phyloP scores from a whole-genome alignment of 2,797 vertebrate genomes.

The Xiphophorus birchmanni region DNA sequence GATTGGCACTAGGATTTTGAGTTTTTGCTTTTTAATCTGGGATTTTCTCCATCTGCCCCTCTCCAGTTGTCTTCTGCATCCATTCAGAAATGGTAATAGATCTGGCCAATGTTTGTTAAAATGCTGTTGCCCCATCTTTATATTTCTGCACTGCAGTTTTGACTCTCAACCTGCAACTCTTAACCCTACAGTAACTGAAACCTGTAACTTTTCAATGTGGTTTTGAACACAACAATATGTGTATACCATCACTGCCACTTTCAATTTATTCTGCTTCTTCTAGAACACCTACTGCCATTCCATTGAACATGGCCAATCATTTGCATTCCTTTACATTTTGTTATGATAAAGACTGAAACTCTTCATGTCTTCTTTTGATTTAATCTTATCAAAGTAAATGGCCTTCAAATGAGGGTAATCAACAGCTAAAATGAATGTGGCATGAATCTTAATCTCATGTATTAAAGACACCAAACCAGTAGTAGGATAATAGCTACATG shows the following conservation, averaged over 20 bases:
- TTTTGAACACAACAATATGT: too few relatives aligned
- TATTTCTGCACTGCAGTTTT: background rate
- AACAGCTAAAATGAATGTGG: background rate
- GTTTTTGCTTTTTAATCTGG: background rate
- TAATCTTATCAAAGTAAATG: background rate
- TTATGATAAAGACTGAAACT: background rate
- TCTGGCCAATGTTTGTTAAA: background rate
- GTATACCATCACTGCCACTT: background rate
- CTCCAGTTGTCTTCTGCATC: background rate
- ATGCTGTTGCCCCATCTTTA: background rate
- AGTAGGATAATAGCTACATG: background rate
- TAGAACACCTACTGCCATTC: background rate
- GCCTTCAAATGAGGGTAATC: background rate
- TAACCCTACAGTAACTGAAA: background rate
- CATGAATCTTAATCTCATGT: background rate
- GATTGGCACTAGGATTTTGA: background rate
- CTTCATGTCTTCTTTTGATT: background rate
- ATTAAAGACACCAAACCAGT: background rate
- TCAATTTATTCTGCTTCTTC: background rate
- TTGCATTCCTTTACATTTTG: background rate
- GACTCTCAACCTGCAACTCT: background rate
- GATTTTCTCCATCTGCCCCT: background rate
- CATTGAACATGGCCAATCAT: background rate
- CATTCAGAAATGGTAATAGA: background rate
- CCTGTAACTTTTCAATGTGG: background rate